phyloP scores from a whole-genome alignment of 2,888 invertebrate species.

The Spodoptera exigua region DNA sequence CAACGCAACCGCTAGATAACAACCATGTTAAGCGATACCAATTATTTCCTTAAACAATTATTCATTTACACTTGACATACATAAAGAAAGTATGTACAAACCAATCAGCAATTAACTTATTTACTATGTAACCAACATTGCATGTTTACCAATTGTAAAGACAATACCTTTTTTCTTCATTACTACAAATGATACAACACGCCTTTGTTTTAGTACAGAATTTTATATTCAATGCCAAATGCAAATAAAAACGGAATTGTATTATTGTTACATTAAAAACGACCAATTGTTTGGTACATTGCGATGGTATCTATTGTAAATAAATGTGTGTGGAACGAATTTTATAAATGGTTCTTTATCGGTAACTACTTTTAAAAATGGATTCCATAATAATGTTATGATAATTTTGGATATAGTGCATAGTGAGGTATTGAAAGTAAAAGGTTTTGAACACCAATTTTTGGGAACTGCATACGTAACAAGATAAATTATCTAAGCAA shows the following conservation, averaged over 20 bases:
- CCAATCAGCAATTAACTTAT: conserved; percentile 24
- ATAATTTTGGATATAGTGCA: no score
- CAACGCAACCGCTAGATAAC: no score
- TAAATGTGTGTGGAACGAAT: conserved; percentile 11
- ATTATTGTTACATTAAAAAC: conserved; percentile 29
- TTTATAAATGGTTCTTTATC: background rate
- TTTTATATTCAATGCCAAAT: conserved; percentile 52
- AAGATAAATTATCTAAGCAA: no score
- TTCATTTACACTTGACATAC: conserved; percentile 41
- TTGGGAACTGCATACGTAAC: no score
- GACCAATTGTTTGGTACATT: conserved; percentile 15
- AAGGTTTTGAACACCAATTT: no score
- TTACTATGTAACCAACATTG: conserved; percentile 29
- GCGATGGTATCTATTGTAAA: conserved; percentile 28
- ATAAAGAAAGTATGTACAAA: conserved; percentile 48
- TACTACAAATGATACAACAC: conserved; percentile 33
- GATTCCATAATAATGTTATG: background rate
- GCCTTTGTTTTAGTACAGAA: conserved; percentile 39
- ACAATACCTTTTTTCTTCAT: conserved; percentile 42
- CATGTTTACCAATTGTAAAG: conserved; percentile 40
- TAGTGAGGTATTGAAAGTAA: no score
- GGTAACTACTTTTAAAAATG: background rate
- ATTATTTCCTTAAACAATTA: background rate
- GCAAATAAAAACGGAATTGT: conserved; percentile 43
- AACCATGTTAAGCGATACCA: no score